A percentile compares a stretch with the other conserved stretches of the same genome.
phyloP scores from a whole-genome alignment of 2,797 vertebrate species.

The Leptodon cayanensis region DNA sequence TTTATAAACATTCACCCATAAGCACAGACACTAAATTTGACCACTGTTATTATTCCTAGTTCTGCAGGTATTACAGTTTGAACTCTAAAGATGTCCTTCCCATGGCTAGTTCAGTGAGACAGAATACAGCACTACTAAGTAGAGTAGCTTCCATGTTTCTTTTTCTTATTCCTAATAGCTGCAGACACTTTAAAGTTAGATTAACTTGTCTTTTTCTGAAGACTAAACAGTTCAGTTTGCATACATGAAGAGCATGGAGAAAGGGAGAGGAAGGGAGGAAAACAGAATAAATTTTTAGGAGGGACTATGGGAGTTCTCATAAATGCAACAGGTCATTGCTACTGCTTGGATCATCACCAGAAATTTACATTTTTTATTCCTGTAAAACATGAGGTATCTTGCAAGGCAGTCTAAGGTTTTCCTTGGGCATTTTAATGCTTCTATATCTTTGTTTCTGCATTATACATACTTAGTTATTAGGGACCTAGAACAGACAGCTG shows the following conservation, averaged over 20 bases:
- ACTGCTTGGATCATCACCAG: not conserved
- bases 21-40: not conserved
- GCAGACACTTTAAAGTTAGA: not conserved
- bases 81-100: not conserved
- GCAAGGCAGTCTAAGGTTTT: not conserved
- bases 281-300: not conserved
- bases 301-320: not conserved
- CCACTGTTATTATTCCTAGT: not conserved
- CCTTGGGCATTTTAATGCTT: not conserved
- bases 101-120: not conserved
- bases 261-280: not conserved
- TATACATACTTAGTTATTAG: not conserved
- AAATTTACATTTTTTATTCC: slow-evolving; percentile 17
- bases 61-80: not conserved
- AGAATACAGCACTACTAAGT: not conserved
- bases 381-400: not conserved
- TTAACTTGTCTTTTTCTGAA: not conserved
- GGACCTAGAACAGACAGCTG: not conserved
- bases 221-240: not conserved
- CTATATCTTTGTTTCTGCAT: not conserved
- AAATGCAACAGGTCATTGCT: not conserved
- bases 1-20: not conserved
- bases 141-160: not conserved
- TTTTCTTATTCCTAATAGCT: not conserved
- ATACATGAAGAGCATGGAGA: not conserved